Percentiles rank a stretch among this genome's conserved stretches.
Conservation (phyloP, 2,113 vertebrate species). For the Cynocephalus volans region DNA sequence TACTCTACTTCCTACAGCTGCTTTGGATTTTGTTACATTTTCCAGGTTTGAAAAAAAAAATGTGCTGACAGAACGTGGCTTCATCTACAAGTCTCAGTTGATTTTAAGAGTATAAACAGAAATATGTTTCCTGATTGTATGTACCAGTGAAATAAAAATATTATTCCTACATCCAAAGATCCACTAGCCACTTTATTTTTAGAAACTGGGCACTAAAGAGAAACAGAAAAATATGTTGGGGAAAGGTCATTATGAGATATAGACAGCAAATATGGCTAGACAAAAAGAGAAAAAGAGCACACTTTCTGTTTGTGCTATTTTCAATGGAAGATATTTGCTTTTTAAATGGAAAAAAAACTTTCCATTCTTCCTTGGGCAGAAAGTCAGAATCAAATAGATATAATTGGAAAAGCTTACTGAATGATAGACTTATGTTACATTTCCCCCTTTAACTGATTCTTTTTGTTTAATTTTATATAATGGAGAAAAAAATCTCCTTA, state of each 20-base stretch:
- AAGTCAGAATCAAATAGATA: slow-evolving; percentile 86
- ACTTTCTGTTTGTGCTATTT: slow-evolving; percentile 69
- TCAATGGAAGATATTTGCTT: slow-evolving; percentile 77
- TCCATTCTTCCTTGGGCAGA: slow-evolving; percentile 86
- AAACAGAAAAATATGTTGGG: slow-evolving; percentile 58
- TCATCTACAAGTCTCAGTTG: slow-evolving; percentile 67
- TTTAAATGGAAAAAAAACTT: slow-evolving; percentile 82
- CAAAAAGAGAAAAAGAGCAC: not conserved
- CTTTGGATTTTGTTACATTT: slow-evolving; percentile 76
- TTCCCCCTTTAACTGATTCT: slow-evolving; percentile 52
- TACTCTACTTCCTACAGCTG: slow-evolving; percentile 68
- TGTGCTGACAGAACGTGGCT: slow-evolving; percentile 83
- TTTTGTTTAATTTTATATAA: slow-evolving; percentile 84
- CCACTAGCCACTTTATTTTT: slow-evolving; percentile 73
- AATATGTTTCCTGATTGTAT: slow-evolving; percentile 69
- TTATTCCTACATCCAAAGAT: slow-evolving; percentile 30
- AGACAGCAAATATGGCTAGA: not conserved
- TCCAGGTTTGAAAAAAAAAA: slow-evolving; percentile 64
- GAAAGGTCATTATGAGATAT: slow-evolving; percentile 44
- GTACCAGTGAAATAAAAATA: slow-evolving; percentile 65
- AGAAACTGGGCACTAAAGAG: slow-evolving; percentile 50
- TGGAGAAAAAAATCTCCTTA: slow-evolving; percentile 80
- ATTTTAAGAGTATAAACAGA: slow-evolving; percentile 65
- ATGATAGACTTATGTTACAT: slow-evolving; percentile 83
- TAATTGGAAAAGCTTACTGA: slow-evolving; percentile 84